phyloP scores from a whole-genome alignment of 1,140 invertebrate species.

The Diabrotica virgifera region DNA sequence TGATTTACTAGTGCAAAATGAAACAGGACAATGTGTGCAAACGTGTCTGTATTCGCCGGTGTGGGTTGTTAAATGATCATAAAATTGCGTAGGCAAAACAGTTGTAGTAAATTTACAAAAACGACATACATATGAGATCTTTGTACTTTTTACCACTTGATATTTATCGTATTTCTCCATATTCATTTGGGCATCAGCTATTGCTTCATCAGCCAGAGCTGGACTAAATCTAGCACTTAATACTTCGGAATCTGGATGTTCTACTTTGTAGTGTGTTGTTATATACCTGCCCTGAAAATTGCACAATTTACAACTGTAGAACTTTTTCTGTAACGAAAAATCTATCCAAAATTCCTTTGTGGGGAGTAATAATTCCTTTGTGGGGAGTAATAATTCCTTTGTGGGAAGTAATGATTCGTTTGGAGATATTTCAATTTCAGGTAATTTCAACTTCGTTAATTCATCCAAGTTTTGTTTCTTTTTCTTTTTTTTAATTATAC shows the following conservation, averaged over 20 bases:
- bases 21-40: slow-evolving; percentile 58
- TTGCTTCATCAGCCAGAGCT: slow-evolving; percentile 51
- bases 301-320: slow-evolving; percentile 59
- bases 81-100: slow-evolving; percentile 30
- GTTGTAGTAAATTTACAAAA: slow-evolving; percentile 34
- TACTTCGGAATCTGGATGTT: slow-evolving; percentile 62
- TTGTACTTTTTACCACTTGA: slow-evolving; percentile 13
- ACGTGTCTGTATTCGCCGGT: slow-evolving; percentile 68
- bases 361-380: slow-evolving; percentile 38
- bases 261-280: slow-evolving; percentile 61
- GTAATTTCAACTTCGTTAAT: background rate
- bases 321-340: slow-evolving; percentile 28
- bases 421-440: background rate
- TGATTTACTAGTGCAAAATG: slow-evolving; percentile 47
- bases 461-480: slow-evolving; percentile 4
- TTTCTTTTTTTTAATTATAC: slow-evolving; percentile 32
- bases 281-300: slow-evolving; percentile 58
- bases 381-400: slow-evolving; percentile 37
- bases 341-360: slow-evolving; percentile 38
- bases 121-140: slow-evolving; percentile 33
- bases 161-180: slow-evolving; percentile 26
- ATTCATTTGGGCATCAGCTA: slow-evolving; percentile 41
- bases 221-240: slow-evolving; percentile 59
- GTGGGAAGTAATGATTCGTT: slow-evolving; percentile 28
- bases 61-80: slow-evolving; percentile 66